phyloP scores from a whole-genome alignment of 2,113 vertebrate genomes.

The Cervus canadensis region DNA sequence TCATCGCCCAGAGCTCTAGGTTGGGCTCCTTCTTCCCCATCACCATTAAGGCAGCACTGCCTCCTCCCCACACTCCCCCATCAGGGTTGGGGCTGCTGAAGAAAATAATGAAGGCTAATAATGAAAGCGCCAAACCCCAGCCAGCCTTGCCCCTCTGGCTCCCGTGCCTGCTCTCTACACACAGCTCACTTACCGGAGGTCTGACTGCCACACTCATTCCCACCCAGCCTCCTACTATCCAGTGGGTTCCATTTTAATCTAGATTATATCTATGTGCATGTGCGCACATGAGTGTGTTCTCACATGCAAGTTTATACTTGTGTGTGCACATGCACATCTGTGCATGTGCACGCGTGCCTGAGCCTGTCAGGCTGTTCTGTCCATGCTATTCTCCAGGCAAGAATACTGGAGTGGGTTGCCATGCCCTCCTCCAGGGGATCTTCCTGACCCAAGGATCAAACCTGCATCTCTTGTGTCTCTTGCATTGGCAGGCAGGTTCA shows the following conservation, averaged over 20 bases:
- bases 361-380: neutral
- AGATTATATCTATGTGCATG: neutral
- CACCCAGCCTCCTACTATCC: no score
- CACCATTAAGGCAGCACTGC: neutral
- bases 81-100: neutral
- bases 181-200: neutral
- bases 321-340: neutral
- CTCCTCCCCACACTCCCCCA: neutral
- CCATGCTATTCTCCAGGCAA: neutral
- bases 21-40: neutral
- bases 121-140: neutral
- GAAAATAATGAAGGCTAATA: neutral
- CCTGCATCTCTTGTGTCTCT: neutral
- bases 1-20: neutral
- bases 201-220: fast-evolving
- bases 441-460: neutral
- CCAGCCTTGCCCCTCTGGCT: neutral
- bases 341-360: fast-evolving
- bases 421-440: neutral
- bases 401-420: neutral
- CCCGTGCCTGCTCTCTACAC: fast-evolving
- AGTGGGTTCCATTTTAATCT: neutral
- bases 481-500: neutral
- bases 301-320: neutral
- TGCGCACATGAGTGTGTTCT: no score